Evolutionary conservation across 1,140 invertebrate genomes (phyloP), one percentile per base, ranked within the genome.

Genomic region (Cotesia glomerata): DNA sequence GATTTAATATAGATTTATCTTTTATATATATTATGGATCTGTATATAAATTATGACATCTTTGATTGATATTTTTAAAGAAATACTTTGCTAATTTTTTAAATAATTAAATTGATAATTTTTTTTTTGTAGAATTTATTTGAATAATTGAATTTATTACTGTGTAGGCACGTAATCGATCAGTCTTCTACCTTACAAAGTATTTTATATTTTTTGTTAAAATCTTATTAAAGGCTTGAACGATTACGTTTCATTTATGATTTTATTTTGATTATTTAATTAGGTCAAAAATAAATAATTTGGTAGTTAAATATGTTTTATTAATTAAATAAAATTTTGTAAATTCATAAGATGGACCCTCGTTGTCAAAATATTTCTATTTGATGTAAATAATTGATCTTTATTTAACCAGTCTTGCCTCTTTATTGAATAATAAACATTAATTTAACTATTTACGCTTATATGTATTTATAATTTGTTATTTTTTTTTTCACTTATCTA

Each of bases 121-220:
- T 69, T 1, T 56, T 63, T 51, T 58, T 65, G 26, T 61, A 51
- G 49, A 64, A 51, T 49, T 56, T 26, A 26, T 45, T 45, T 45
- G 0, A 45, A 9, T 2, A 45, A 45, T 45, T 45, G 39, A 45
- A 45, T 45, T 45, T 45, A 45, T 45, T 45, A 45, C 11, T 45
- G 7, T 45, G 39, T 45, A 73, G 71, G 59, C 56, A 73, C 49
- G 66, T 71, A 69, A 73, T 75, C 69, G 51, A 76, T 78, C 77
- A 77, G 76, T 80, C 76, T 78, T 78, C 74, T 71, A 74, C 64
- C 69, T 74, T 75, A 62, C 18, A 56, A 63, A 61, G 32, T 58
- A 69, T 26, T 58, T 58, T 58, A 14, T 9, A 2, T 58, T 58
- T 58, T 58, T 59, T 68, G 16, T 54, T 59, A 13, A 16, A 8